Evolutionary conservation across 2,797 vertebrate genomes (phyloP).

Genomic region (Hypotaenidia philippensis): DNA sequence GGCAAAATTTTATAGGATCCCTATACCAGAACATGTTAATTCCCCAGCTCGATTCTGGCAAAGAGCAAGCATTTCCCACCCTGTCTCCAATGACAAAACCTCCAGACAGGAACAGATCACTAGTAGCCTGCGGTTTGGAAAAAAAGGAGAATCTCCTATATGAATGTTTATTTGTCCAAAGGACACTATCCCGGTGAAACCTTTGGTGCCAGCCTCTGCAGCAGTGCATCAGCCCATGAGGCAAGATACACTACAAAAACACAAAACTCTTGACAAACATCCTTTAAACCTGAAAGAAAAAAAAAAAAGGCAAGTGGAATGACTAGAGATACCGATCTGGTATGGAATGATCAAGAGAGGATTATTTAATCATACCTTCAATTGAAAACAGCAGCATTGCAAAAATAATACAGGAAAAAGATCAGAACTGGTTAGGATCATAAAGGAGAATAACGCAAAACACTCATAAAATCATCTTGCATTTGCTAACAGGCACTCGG

Average conservation of each 20-base stretch:
- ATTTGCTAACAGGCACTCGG: not conserved
- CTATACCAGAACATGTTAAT: not conserved
- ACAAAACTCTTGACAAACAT: not conserved
- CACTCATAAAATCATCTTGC: not conserved
- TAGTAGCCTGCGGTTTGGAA: conserved; percentile 33
- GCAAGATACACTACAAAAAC: not conserved
- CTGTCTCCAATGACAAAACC: not conserved
- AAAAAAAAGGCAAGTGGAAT: not conserved
- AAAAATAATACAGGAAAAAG: not conserved
- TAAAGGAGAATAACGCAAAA: not conserved
- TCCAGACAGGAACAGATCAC: not conserved
- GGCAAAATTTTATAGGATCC: conserved; percentile 27
- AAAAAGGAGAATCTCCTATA: not conserved
- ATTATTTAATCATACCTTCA: not conserved
- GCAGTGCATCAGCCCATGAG: not conserved
- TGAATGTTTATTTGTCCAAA: not conserved
- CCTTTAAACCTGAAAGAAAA: not conserved
- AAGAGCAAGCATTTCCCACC: not conserved
- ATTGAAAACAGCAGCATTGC: not conserved
- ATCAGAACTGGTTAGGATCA: not conserved
- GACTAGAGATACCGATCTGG: not conserved
- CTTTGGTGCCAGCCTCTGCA: not conserved
- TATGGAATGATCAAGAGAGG: not conserved
- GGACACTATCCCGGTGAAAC: not conserved
- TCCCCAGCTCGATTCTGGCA: not conserved